These are phyloP conservation scores for Micronycteris hirsuta DNA, from an alignment of 2,113 vertebrate genomes.

Conservation along the genomic window DNA sequence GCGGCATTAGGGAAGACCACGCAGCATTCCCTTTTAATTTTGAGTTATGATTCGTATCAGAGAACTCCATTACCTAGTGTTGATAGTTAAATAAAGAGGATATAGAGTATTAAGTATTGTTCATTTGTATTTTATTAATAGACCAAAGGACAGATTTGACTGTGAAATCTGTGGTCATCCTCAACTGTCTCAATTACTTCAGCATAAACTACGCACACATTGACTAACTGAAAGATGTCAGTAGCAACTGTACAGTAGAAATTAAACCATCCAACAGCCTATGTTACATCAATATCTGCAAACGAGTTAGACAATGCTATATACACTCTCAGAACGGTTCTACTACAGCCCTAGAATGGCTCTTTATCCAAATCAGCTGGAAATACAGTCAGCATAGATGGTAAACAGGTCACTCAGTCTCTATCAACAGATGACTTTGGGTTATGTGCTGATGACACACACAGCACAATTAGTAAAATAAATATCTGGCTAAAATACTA, in stretches of 20 bases:
- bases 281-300: conserved; percentile 45
- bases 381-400: neutral
- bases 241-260: conserved; percentile 45
- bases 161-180: conserved; percentile 14
- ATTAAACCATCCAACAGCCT: conserved; percentile 35
- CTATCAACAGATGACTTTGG: neutral
- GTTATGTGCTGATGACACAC: neutral
- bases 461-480: neutral
- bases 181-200: conserved; percentile 36
- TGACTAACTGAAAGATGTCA: conserved; percentile 37
- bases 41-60: conserved; percentile 4
- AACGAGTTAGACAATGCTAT: conserved; percentile 12
- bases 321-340: neutral
- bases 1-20: neutral
- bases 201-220: conserved; percentile 42
- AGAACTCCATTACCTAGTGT: neutral
- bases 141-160: conserved; percentile 5
- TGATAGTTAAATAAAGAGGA: conserved; percentile 5
- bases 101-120: neutral
- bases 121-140: neutral
- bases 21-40: neutral
- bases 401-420: neutral
- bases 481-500: neutral
- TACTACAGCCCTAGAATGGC: neutral
- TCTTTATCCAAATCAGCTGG: conserved; percentile 9